These are phyloP conservation scores for Augochlora pura DNA, from an alignment of 1,140 invertebrate species.

Conservation along the genomic window DNA sequence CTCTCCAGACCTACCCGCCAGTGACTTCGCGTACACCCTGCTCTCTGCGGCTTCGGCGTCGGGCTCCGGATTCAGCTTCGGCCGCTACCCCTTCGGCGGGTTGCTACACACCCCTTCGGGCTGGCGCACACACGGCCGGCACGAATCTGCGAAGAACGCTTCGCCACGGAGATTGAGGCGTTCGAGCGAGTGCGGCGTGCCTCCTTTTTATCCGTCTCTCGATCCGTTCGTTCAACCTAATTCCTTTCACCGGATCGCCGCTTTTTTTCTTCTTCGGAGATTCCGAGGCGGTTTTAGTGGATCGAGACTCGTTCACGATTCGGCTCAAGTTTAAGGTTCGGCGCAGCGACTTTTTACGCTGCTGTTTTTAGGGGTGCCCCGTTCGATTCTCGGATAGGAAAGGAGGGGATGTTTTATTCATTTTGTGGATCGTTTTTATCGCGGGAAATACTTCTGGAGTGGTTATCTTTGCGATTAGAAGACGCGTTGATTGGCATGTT, in stretches of 20 bases:
- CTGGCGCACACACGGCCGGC: not conserved
- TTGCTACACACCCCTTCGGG: not conserved
- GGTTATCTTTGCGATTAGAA: too few species aligned
- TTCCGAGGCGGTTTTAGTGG: not conserved
- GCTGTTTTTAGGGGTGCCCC: not conserved
- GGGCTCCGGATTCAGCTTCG: too few species aligned
- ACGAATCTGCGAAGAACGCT: constrained; percentile 19
- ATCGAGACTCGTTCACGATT: not conserved
- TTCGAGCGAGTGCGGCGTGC: not conserved
- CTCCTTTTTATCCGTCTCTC: constrained; percentile 6
- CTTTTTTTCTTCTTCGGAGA: not conserved
- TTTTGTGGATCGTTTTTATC: too few species aligned
- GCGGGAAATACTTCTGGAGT: too few species aligned
- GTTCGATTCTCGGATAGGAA: too few species aligned
- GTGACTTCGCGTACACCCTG: constrained; percentile 11
- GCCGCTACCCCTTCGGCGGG: not conserved
- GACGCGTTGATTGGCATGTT: too few species aligned
- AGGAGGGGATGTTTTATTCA: too few species aligned
- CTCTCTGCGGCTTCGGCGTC: not conserved
- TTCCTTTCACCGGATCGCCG: not conserved
- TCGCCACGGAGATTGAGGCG: constrained; percentile 4
- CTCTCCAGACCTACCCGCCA: constrained; percentile 38
- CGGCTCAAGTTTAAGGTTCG: not conserved
- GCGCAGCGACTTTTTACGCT: not conserved
- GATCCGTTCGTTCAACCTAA: constrained; percentile 5